Evolutionary conservation across 2,113 vertebrate genomes (phyloP), one percentile per base, ranked within the genome.

Genomic region (Perca flavescens): DNA sequence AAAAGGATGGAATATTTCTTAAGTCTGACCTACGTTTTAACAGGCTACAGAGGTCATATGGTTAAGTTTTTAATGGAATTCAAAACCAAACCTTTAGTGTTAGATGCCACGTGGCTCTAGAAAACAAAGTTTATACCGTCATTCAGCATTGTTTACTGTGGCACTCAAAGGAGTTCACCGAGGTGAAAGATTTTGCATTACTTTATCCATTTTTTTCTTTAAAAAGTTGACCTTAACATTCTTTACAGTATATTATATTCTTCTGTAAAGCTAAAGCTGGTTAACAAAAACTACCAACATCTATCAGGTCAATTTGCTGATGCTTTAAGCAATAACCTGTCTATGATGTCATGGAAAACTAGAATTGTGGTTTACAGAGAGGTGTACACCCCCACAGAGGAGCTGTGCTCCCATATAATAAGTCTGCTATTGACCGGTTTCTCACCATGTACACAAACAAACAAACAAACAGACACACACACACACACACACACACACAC

Each of bases 321-420:
- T 75, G 70, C 78, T 89, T 72, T 76, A 43, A 90, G 85, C 36
- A 12, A 79, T 79, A 83, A 88, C 89, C 72, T 86, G 89, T 89
- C 86, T 81, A 64, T 93, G 92, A 93, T 92, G 91, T 91, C 89
- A 93, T 88, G 92, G 91, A 93, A 94, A 93, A 93, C 57, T 60
- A 34, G 80, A 88, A 87, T 58, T 54, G 74, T 69, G 80, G 66
- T 86, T 79, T 85, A 72, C 34, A 81, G 79, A 77, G 81, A 72
- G 86, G 82, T 90, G 77, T 74, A 83, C 81, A 84, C 81, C 89
- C 84, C 79, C 73, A 58, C 86, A 74, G 80, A 67, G 80, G 69
- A 81, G 80, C 81, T 68, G 75, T 79, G 83, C 75, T 54, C 56
- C 82, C 31, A 83, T 72, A 60, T 57, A 90, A 83, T 70, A 77